Evolutionary conservation across 2,797 vertebrate species (phyloP), one percentile per base, ranked within the genome.

Genomic region (Vireo griseus): DNA sequence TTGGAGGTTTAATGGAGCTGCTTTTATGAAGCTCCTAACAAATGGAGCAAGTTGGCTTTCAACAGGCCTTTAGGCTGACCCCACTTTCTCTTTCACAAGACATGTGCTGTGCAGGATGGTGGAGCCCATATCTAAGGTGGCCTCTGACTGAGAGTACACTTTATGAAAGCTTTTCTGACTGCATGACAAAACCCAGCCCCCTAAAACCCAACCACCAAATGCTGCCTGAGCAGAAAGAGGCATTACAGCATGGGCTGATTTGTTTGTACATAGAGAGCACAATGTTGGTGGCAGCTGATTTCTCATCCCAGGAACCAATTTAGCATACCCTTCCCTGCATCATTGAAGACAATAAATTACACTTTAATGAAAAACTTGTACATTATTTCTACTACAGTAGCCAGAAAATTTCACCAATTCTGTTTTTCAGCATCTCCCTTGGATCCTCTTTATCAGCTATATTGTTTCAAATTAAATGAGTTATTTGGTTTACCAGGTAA

Each of bases 361-460:
- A 85, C 63, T 95, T 95, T 88, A 96, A 96, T 95, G 47, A 93
- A 89, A 95, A 90, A 86, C 73, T 88, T 92, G 72, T 62, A 44
- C 50, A 57, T 94, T 95, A 92, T 93, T 96, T 59, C 44, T 63
- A 63, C 75, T 76, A 77, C 57, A 85, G 76, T 94, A 89, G 62
- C 78, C 48, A 75, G 59, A 59, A 52, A 91, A 89, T 93, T 96
- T 94, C 66, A 31, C 57, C 52, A 35, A 72, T 88, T 91, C 62
- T 94, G 80, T 85, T 89, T 81, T 81, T 72, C 45, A 72, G 45
- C 62, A 65, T 81, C 42, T 96, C 81, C 57, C 66, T 89, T 92
- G 80, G 50, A 95, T 93, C 65, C 73, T 92, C 69, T 96, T 94
- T 92, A 79, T 96, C 92, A 94, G 59, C 52, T 63, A 8, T 65